Evolutionary conservation across 2,888 invertebrate genomes (phyloP).

Genomic region (Heliconius charithonia): DNA sequence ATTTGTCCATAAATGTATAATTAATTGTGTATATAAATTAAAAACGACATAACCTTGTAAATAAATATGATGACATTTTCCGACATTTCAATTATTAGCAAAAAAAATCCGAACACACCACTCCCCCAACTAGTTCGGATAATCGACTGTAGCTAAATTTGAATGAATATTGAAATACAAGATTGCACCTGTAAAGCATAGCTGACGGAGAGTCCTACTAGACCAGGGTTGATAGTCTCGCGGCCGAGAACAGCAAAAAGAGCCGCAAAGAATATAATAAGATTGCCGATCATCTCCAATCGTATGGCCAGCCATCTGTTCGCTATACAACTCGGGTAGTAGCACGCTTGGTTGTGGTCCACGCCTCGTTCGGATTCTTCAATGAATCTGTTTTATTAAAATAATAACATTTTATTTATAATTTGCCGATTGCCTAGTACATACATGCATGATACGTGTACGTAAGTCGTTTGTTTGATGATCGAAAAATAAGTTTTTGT

Average conservation of each 20-base stretch:
- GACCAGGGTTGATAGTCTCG: conserved; percentile 88
- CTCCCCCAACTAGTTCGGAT: neutral
- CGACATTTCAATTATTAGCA: no score
- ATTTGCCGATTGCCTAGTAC: no score
- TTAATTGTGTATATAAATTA: no score
- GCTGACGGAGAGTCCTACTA: conserved; percentile 95
- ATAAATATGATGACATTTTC: no score
- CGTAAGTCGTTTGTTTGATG: neutral
- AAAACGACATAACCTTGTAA: no score
- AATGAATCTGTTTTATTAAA: conserved; percentile 87
- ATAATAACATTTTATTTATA: neutral
- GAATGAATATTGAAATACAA: neutral
- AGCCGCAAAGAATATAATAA: conserved; percentile 97
- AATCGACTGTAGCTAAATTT: neutral
- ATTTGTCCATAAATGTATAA: no score
- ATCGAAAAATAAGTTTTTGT: neutral
- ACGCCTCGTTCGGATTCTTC: conserved; percentile 94
- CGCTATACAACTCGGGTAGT: conserved; percentile 95
- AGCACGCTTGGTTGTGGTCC: conserved; percentile 96
- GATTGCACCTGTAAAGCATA: conserved; percentile 89
- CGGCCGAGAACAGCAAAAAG: conserved; percentile 94
- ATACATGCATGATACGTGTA: no score
- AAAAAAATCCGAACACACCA: no score
- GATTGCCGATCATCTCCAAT: conserved; percentile 97
- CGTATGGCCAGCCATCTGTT: conserved; percentile 98